Evolutionary conservation across 1,140 invertebrate species (phyloP), one percentile per base, ranked within the genome.

Genomic region (Platyscapa corneri): DNA sequence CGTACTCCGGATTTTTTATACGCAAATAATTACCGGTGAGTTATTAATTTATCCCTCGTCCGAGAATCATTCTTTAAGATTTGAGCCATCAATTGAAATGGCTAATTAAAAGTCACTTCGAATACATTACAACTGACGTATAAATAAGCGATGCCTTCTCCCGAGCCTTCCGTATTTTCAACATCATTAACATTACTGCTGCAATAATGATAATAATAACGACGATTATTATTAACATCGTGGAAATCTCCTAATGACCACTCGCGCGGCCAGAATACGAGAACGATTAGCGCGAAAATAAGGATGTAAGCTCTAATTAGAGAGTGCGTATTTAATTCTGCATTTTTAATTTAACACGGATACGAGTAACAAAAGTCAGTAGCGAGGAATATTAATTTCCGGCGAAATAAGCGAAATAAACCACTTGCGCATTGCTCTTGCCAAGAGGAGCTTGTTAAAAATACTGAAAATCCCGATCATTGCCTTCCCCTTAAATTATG

Each of bases 31-130:
- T 77, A 77, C 42, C 32, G 16, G 10, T 56, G 18, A 56, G 8
- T 77, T 77, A 30, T 77, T 77, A 32, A 77, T 53, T 77, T 77
- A 77, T 42, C 70, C 30, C 70, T 39, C 20, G 20, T 1, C 70
- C 6, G n/a, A 74, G 23, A 74, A 3, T 42, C 37, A 23, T 39
- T 42, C 67, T 37, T 72, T 27, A 18, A 16, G 67, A 74, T 74
- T 42, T 74, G 37, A 74, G 16, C 6, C 70, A 74, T 42, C 70
- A 20, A 42, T 42, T 42, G 32, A 74, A 39, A 10, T 2, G 70
- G 18, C 39, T 42, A 27, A 42, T 74, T 74, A 39, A 74, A 74
- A 37, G 34, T 42, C 30, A 27, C 23, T n/a, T 74, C 37, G 30
- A 27, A 42, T 23, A 39, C 32, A 34, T 67, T 32, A 70, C 34